Evolutionary conservation across 2,888 invertebrate species (phyloP).

Genomic region (Tortrix viridana): DNA sequence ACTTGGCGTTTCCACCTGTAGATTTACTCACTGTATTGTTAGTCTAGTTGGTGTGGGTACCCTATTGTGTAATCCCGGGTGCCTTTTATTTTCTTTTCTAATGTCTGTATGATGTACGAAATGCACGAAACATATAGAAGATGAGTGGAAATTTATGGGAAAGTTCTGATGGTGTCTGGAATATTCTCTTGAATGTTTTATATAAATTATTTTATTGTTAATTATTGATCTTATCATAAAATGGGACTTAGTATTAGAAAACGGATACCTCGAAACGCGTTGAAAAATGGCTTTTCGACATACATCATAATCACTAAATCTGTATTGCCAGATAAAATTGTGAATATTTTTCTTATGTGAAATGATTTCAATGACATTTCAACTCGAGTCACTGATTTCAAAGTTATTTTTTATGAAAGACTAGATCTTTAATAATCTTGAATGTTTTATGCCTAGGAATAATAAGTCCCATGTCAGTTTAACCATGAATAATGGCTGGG

Average conservation of each 20-base stretch:
- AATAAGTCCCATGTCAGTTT: conserved; percentile 66
- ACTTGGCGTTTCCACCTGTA: conserved; percentile 68
- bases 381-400: conserved; percentile 73
- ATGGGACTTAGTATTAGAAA: conserved; percentile 80
- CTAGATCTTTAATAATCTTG: conserved; percentile 77
- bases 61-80: conserved; percentile 81
- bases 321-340: conserved; percentile 85
- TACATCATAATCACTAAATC: conserved; percentile 75
- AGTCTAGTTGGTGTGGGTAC: conserved; percentile 83
- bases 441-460: conserved; percentile 74
- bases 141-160: conserved; percentile 81
- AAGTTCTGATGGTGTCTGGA: conserved; percentile 63
- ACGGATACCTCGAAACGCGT: conserved; percentile 65
- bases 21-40: conserved; percentile 81
- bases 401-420: conserved; percentile 79
- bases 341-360: conserved; percentile 82
- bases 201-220: conserved; percentile 79
- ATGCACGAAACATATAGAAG: conserved; percentile 95
- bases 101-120: conserved; percentile 93
- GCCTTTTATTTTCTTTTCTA: conserved; percentile 78
- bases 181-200: conserved; percentile 75
- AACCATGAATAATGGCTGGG: conserved; percentile 62
- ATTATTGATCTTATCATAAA: conserved; percentile 75
- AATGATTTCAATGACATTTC: conserved; percentile 81
- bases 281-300: conserved; percentile 74